phyloP scores from a whole-genome alignment of 2,797 vertebrate species.

The Balearica regulorum region DNA sequence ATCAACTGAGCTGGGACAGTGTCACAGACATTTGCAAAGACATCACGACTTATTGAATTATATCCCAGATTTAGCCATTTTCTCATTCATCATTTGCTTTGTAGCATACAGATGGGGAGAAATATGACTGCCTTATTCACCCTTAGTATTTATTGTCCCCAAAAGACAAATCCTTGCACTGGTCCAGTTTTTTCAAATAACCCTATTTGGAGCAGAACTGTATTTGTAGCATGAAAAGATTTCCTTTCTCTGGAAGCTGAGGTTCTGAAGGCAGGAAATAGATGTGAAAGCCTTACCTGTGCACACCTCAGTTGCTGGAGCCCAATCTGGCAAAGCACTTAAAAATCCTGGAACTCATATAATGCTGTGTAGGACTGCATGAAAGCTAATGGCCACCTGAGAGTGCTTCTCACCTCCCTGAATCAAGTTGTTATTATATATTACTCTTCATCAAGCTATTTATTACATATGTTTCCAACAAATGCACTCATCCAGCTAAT shows the following conservation, averaged over 20 bases:
- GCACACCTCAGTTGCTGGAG: neutral
- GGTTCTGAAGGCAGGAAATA: neutral
- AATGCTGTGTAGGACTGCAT: neutral
- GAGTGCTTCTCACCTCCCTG: neutral
- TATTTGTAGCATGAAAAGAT: neutral
- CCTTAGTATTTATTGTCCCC: neutral
- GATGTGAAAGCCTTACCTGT: neutral
- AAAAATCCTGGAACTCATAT: neutral
- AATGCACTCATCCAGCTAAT: neutral
- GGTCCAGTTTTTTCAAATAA: neutral
- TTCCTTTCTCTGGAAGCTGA: neutral
- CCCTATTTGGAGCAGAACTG: neutral
- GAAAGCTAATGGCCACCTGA: neutral
- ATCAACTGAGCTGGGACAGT: neutral
- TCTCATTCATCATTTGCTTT: neutral
- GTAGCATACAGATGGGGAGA: neutral
- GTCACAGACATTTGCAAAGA: neutral
- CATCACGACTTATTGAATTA: neutral
- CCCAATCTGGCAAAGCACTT: neutral
- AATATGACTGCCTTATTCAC: neutral
- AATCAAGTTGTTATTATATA: neutral
- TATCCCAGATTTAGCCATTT: neutral
- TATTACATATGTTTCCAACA: neutral
- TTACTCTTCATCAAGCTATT: neutral
- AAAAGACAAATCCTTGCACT: neutral